phyloP scores from a whole-genome alignment of 2,113 vertebrate species.

The Cheirogaleus medius region DNA sequence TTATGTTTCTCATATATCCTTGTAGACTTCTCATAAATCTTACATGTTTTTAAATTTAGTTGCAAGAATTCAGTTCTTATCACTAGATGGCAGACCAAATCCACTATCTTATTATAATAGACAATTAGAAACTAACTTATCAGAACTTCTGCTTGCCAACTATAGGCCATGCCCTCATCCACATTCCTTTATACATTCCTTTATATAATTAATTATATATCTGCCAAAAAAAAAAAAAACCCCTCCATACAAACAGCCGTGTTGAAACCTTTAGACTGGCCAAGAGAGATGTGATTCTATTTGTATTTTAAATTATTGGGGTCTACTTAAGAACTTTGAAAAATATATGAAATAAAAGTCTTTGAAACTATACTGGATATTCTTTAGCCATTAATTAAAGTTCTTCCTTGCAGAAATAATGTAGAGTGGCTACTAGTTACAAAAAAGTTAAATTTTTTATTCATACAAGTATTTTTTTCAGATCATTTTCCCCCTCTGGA shows the following conservation, averaged over 20 bases:
- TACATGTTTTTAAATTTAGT: background rate
- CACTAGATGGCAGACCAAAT: conserved; percentile 80
- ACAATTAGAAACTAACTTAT: rapidly evolving
- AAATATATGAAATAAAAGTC: background rate
- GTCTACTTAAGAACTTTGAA: background rate
- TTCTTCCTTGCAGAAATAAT: background rate
- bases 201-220: background rate
- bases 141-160: rapidly evolving
- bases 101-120: conserved; percentile 2
- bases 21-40: background rate
- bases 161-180: background rate
- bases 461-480: background rate
- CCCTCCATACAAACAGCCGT: background rate
- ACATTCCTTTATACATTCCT: background rate
- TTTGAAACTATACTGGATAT: background rate
- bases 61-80: conserved; percentile 35
- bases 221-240: background rate
- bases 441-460: background rate
- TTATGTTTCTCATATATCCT: background rate
- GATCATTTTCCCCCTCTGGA: background rate
- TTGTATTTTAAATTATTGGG: background rate
- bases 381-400: background rate
- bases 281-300: background rate
- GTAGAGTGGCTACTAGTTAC: background rate
- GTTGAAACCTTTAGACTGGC: background rate